Conservation (phyloP, 2,888 invertebrate species). For the Spilosoma lubricipeda region DNA sequence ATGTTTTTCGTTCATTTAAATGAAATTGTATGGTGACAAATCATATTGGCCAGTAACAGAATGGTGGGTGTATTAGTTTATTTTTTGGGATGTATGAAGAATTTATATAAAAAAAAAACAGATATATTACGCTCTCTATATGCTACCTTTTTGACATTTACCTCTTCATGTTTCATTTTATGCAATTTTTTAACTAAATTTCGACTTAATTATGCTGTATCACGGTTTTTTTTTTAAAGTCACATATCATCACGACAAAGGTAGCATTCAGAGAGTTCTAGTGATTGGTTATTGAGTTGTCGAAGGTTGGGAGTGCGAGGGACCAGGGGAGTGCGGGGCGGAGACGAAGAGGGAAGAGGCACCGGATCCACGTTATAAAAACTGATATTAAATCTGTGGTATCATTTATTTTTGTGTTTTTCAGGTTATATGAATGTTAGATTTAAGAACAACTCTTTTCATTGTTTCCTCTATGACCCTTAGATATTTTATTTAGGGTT, state of each 20-base stretch:
- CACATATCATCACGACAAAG: conserved; percentile 39
- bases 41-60: conserved; percentile 57
- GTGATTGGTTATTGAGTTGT: conserved; percentile 83
- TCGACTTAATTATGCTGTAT: background rate
- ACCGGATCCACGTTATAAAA: conserved; percentile 48
- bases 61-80: conserved; percentile 51
- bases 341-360: conserved; percentile 59
- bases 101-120: conserved; percentile 39
- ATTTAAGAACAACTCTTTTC: background rate
- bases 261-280: conserved; percentile 66
- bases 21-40: conserved; percentile 41
- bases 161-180: conserved; percentile 35
- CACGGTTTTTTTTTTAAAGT: background rate
- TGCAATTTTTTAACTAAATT: background rate
- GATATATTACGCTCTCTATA: conserved; percentile 47
- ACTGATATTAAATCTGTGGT: conserved; percentile 51
- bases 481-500: background rate
- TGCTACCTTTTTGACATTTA: conserved; percentile 50
- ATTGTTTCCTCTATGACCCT: background rate
- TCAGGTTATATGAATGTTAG: conserved; percentile 36
- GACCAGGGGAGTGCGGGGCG: conserved; percentile 60
- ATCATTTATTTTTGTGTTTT: conserved; percentile 46
- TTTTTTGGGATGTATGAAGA: conserved; percentile 51
- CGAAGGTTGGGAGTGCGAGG: conserved; percentile 71
- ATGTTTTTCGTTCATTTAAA: conserved; percentile 32